Evolutionary conservation across 2,888 invertebrate species (phyloP).

Genomic region (Brachynemurus nebulosus): DNA sequence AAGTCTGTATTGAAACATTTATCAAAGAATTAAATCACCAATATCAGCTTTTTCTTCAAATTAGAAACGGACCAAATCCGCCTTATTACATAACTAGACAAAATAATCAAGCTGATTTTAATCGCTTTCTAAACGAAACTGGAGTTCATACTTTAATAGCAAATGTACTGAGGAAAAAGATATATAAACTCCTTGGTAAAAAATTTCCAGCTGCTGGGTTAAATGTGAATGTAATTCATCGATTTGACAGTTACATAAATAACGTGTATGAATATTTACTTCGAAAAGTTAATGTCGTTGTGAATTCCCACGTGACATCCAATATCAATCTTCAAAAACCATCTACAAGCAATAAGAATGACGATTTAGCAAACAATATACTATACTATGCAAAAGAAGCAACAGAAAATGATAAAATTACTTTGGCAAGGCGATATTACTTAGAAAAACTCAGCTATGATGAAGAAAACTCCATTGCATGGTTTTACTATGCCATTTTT

Average conservation of each 20-base stretch:
- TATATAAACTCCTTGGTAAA: slow-evolving; percentile 7
- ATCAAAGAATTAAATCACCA: too few relatives aligned
- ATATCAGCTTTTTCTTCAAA: too few relatives aligned
- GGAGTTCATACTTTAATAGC: too few relatives aligned
- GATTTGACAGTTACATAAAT: slow-evolving; percentile 21
- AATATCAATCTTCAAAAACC: background rate
- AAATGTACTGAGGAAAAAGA: slow-evolving; percentile 6
- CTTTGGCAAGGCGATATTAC: slow-evolving; percentile 26
- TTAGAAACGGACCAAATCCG: too few relatives aligned
- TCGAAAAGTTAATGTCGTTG: slow-evolving; percentile 20
- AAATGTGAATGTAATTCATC: background rate
- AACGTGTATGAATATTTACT: slow-evolving; percentile 24
- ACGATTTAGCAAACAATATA: slow-evolving; percentile 6
- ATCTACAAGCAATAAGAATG: background rate
- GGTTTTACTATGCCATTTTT: slow-evolving; percentile 30
- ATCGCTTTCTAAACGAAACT: too few relatives aligned
- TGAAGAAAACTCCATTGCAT: slow-evolving; percentile 22
- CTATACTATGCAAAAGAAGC: slow-evolving; percentile 28
- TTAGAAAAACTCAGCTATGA: slow-evolving; percentile 25
- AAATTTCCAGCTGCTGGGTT: slow-evolving; percentile 7
- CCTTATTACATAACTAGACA: too few relatives aligned
- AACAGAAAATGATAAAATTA: slow-evolving; percentile 22
- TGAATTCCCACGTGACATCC: slow-evolving; percentile 4
- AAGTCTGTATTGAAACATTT: too few relatives aligned
- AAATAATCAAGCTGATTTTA: too few relatives aligned